Base-by-base conservation (phyloP, 1,140 invertebrate genomes). In the Bombus breviceps region DNA sequence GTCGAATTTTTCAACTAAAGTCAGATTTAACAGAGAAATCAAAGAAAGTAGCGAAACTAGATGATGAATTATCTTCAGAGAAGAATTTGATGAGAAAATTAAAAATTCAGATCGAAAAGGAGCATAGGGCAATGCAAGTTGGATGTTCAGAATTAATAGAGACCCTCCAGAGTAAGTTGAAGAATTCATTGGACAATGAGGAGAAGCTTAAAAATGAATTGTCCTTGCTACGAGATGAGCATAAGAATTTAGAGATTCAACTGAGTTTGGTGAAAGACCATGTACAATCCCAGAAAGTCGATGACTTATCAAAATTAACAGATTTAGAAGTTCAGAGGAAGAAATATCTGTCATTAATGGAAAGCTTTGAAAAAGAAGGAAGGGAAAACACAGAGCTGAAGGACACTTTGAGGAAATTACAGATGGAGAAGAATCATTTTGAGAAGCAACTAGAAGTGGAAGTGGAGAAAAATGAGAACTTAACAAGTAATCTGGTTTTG, bases 391-490 rank as follows among this genome's bases (percentile, higher is more conserved):
- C 94, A 12, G 94, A 96, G 43, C 80, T 97, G 10, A 93, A 93
- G 22, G 92, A 95, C 34, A 95, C 94, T 43, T 75, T 97, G 13
- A 95, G 96, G 5, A 92, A 88, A 75, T 6, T 94, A 10, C 93
- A 95, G 34, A 94, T 96, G 32, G 96, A 96, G 64, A 95, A 95
- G 80, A 92, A 92, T 41, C 95, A 94, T 28, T 93, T 95, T 28
- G 92, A 95, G 18, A 95, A 96, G 25, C 96, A 96, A 8, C 90
- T 97, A 1, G 97, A 97, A 87, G 93, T 95, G 0, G 95, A 96
- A 0, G 94, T 96, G 81, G 96, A 97, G 59, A 96, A 96, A 18
- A 96, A 97, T 84, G 95, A 96, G 69, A 96, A 96, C 83, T 93
- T 97, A 57, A 96, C 96, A 83, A 96, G 96, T 83, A 93, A 95